Conservation (phyloP, 1,140 invertebrate genomes). For the Calliphora vicina region DNA sequence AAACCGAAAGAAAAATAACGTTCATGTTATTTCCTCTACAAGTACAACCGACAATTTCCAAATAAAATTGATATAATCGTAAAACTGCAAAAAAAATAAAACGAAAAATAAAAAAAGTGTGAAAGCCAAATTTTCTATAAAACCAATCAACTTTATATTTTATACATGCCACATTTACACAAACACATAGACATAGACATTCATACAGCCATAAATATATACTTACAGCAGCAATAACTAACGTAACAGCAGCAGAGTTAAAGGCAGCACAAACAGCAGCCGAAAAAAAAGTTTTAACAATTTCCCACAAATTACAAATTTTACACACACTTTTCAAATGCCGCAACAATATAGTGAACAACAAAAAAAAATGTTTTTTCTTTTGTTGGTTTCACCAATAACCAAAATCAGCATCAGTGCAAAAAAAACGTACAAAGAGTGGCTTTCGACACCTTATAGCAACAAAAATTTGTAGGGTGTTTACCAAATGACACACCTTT, state of each 20-base stretch:
- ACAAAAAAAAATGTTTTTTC: constrained; percentile 3
- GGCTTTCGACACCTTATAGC: neutral
- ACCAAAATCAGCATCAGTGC: neutral
- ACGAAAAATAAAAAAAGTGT: neutral
- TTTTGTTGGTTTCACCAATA: neutral
- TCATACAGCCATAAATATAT: neutral
- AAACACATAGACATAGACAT: neutral
- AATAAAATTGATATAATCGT: neutral
- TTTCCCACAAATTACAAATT: constrained; percentile 32
- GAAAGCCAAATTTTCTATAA: constrained; percentile 16
- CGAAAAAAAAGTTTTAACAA: constrained; percentile 18
- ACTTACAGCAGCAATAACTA: neutral
- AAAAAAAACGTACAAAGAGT: neutral
- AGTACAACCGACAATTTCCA: neutral
- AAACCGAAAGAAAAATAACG: neutral
- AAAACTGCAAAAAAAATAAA: neutral
- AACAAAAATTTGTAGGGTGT: neutral
- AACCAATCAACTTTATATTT: constrained; percentile 26
- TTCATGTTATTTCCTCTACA: neutral
- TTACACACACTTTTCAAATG: constrained; percentile 26
- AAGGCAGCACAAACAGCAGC: neutral
- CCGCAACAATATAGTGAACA: neutral
- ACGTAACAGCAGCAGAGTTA: neutral
- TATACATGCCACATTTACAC: neutral
- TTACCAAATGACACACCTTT: neutral